These are phyloP conservation scores for Paramacrobiotus metropolitanus DNA, from an alignment of 1,140 invertebrate genomes.

Conservation along the genomic window DNA sequence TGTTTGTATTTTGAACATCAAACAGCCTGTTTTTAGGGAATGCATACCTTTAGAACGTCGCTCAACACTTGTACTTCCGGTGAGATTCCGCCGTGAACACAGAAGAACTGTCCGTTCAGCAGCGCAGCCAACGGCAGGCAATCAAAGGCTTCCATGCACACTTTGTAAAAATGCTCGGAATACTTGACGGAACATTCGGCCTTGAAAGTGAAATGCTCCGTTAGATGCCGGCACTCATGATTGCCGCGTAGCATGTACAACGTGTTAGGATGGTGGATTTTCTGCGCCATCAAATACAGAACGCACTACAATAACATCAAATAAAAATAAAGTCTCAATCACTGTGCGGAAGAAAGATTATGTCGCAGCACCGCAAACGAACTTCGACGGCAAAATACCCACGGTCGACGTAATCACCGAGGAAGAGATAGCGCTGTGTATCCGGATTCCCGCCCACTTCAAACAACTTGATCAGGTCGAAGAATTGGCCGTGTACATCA, in stretches of 20 bases:
- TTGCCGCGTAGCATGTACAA: conserved; percentile 96
- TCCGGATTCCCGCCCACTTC: conserved; percentile 94
- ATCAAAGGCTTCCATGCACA: conserved; percentile 99
- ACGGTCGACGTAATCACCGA: conserved; percentile 99
- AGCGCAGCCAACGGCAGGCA: conserved; percentile 94
- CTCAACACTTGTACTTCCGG: conserved; percentile 98
- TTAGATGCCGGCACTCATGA: conserved; percentile 98
- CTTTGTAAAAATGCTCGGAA: conserved; percentile 96
- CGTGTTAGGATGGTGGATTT: conserved; percentile 93
- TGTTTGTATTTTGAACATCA: too few relatives aligned
- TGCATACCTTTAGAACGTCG: conserved; percentile 78
- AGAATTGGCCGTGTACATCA: conserved; percentile 99
- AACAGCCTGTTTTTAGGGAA: too few relatives aligned
- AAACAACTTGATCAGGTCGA: conserved; percentile 99
- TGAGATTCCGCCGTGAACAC: conserved; percentile 95
- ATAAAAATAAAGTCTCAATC: not conserved
- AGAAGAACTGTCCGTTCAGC: conserved; percentile 99
- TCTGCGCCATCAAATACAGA: conserved; percentile 96
- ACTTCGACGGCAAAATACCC: conserved; percentile 99
- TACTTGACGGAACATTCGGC: conserved; percentile 99
- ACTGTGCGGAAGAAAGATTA: too few relatives aligned
- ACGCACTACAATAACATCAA: conserved; percentile 54
- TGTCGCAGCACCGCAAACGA: conserved; percentile 19
- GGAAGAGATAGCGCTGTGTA: conserved; percentile 97
- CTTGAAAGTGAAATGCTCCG: conserved; percentile 99